Evolutionary conservation across 1,140 invertebrate species (phyloP).

Genomic region (Anagrus nilaparvatae): DNA sequence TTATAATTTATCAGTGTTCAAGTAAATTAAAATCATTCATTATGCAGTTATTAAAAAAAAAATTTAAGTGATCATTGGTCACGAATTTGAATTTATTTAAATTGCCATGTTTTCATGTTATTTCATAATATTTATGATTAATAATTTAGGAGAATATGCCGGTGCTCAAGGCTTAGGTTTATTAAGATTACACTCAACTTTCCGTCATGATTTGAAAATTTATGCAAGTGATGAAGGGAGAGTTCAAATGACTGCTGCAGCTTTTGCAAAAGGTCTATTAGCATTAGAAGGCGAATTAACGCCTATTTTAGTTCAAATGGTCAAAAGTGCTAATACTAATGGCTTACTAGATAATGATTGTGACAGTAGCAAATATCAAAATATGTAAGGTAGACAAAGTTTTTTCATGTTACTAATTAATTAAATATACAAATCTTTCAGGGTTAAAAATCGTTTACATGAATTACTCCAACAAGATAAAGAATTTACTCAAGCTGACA

Average conservation of each 20-base stretch:
- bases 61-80: too few species aligned
- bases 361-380: slow-evolving; percentile 91
- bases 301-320: slow-evolving; percentile 99
- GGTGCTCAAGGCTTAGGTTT: slow-evolving; percentile 88
- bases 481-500: slow-evolving; percentile 81
- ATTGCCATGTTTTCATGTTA: too few species aligned
- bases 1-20: too few species aligned
- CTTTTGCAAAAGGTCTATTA: slow-evolving; percentile 95
- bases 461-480: slow-evolving; percentile 85
- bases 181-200: slow-evolving; percentile 91
- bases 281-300: slow-evolving; percentile 97
- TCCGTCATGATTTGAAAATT: slow-evolving; percentile 97
- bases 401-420: slow-evolving; percentile 3
- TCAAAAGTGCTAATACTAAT: slow-evolving; percentile 98
- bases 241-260: slow-evolving; percentile 99
- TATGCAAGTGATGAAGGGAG: slow-evolving; percentile 98
- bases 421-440: slow-evolving; percentile 34
- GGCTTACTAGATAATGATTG: slow-evolving; percentile 96
- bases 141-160: slow-evolving; percentile 69
- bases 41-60: too few species aligned
- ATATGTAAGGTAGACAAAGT: slow-evolving; percentile 80
- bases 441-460: slow-evolving; percentile 90
- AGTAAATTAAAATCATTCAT: too few species aligned
- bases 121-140: too few species aligned
- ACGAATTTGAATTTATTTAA: too few species aligned